Base-by-base conservation (phyloP, 2,888 invertebrate species). In the Diadegma fenestrale region DNA sequence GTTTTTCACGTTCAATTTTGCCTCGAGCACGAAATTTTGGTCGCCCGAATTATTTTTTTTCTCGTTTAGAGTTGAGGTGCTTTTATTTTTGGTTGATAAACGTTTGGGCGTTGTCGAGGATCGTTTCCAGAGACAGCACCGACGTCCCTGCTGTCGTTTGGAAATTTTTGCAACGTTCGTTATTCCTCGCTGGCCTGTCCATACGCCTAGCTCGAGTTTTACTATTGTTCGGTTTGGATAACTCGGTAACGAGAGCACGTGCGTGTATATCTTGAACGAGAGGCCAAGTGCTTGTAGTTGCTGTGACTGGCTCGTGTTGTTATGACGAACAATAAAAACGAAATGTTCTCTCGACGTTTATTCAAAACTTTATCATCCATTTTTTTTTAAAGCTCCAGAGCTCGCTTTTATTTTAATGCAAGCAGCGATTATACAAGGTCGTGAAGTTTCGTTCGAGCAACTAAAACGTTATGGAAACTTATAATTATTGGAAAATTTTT, bases 161-260 rank as follows among this genome's bases (percentile, higher is more conserved):
- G n/a, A 4, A 12, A 37, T 58, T 58, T 73, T 12, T 37, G 58
- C 58, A 41, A 58, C 72, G 2, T 33, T 73, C 58, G 19, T 54
- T 30, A 73, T 58, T 48, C 19, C 41, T 41, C 33, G 66, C 17
- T 41, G 30, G 14, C n/a, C 37, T 41, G 10, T 7, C 30, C 71
- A 30, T n/a, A 33, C 30, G 12, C n/a, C 10, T 10, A 51, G 71
- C 26, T 51, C 71, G 41, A 41, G 41, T 41, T 43, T 66, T 22
- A 22, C 66, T 66, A 22, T 41, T 19, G 37, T 66, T 14, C 22
- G 41, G 66, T 22, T 41, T 66, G 41, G 41, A 37, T 37, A 41
- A 66, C 66, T 66, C 41, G 66, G 14, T 41, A 41, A 41, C 66
- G 66, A 66, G 66, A 66, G 66, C 41, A 71, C 71, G 33, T 48